A percentile compares a stretch with the other conserved stretches of the same genome.
These are phyloP conservation scores for Cyprinodon diabolis DNA, from an alignment of 2,797 vertebrate species.

Conservation along the genomic window DNA sequence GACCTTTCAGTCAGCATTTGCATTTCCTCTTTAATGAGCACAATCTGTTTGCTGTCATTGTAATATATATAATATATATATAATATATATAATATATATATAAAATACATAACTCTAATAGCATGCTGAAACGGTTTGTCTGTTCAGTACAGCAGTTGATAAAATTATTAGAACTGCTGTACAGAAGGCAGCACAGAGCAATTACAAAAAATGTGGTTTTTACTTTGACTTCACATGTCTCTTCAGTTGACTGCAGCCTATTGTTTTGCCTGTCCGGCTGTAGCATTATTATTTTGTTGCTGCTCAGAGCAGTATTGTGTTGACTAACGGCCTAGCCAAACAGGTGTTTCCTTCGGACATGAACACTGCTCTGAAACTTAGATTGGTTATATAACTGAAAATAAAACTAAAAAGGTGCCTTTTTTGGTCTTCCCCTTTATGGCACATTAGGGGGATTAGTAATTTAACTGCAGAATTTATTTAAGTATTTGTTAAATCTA, in stretches of 20 bases:
- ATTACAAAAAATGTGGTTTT: not conserved
- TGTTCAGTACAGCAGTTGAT: not conserved
- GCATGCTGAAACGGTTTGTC: not conserved
- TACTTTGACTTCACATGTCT: not conserved
- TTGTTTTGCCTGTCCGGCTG: constrained; percentile 5
- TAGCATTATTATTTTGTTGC: constrained; percentile 7
- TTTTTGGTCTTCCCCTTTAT: not conserved
- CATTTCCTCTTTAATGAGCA: not conserved
- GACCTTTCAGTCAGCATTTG: not conserved
- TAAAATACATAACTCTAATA: constrained; percentile 1
- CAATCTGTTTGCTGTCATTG: constrained; percentile 10
- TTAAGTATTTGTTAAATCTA: not conserved
- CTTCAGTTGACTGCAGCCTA: not conserved
- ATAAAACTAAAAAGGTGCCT: not conserved
- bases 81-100: no score
- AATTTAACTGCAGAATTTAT: not conserved
- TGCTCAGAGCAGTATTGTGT: not conserved
- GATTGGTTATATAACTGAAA: not conserved
- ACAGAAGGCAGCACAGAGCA: not conserved
- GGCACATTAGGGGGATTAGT: not conserved
- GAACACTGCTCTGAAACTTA: not conserved
- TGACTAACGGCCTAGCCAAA: not conserved
- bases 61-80: no score
- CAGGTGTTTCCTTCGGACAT: constrained; percentile 14
- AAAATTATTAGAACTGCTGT: constrained; percentile 2